phyloP scores from a whole-genome alignment of 2,797 vertebrate species.

The Rhinella marina region DNA sequence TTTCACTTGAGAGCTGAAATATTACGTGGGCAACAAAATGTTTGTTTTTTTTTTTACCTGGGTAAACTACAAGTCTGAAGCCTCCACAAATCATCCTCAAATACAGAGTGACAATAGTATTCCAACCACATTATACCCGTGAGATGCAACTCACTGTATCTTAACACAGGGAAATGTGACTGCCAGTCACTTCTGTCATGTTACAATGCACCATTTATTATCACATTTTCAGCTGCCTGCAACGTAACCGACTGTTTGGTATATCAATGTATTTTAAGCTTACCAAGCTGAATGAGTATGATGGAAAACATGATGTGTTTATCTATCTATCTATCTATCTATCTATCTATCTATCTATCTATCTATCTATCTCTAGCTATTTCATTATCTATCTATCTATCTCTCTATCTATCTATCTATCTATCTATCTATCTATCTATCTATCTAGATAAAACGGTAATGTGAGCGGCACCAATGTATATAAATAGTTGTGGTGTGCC shows the following conservation, averaged over 20 bases:
- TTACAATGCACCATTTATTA: slow-evolving; percentile 46
- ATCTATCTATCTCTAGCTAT: neutral
- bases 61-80: slow-evolving; percentile 12
- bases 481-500: no score
- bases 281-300: neutral
- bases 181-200: slow-evolving; percentile 51
- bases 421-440: neutral
- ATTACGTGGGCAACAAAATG: slow-evolving; percentile 4
- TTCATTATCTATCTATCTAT: neutral
- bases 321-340: neutral
- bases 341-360: neutral
- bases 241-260: slow-evolving; percentile 9
- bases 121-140: slow-evolving; percentile 29
- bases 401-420: neutral
- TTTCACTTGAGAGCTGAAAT: neutral
- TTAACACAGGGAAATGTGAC: slow-evolving; percentile 29
- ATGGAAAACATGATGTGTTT: neutral
- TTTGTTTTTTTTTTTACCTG: slow-evolving; percentile 16
- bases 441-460: neutral
- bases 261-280: slow-evolving; percentile 21
- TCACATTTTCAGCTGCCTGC: slow-evolving; percentile 26
- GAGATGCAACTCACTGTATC: slow-evolving; percentile 21
- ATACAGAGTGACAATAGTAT: slow-evolving; percentile 49
- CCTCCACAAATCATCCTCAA: slow-evolving; percentile 21
- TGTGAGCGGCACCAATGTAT: no score